These are phyloP conservation scores for Astropecten irregularis DNA, from an alignment of 53 echinoderm and acorn worm species.

Conservation along the genomic window DNA sequence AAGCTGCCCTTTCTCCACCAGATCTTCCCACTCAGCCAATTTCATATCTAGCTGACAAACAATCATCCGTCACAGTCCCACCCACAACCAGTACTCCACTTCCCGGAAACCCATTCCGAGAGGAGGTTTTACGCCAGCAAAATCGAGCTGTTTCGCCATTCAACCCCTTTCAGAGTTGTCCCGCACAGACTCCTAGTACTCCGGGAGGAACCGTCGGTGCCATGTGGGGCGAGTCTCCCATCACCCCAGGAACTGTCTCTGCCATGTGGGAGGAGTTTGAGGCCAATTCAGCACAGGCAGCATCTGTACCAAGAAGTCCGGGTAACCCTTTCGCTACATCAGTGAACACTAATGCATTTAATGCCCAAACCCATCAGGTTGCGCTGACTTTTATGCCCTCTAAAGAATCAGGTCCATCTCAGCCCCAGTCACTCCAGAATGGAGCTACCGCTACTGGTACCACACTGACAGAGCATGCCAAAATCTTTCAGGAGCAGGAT, in stretches of 20 bases:
- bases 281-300: constrained; percentile 12
- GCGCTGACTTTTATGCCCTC: not conserved
- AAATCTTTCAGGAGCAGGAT: constrained; percentile 11
- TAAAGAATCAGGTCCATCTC: not conserved
- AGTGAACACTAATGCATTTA: constrained; percentile 27
- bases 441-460: not conserved
- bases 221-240: constrained; percentile 44
- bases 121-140: constrained; percentile 63
- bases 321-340: constrained; percentile 66
- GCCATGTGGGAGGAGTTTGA: constrained; percentile 75
- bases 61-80: not conserved
- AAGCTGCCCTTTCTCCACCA: constrained; percentile 5
- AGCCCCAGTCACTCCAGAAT: not conserved
- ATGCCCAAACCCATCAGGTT: constrained; percentile 13
- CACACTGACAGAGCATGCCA: constrained; percentile 28
- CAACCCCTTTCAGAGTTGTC: constrained; percentile 38
- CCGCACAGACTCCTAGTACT: constrained; percentile 22
- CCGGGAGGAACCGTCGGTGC: constrained; percentile 48
- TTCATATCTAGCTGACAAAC: not conserved
- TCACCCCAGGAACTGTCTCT: constrained; percentile 24
- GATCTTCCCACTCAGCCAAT: not conserved
- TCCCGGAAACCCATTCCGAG: constrained; percentile 82
- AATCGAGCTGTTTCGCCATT: constrained; percentile 43
- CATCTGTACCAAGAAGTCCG: constrained; percentile 22
- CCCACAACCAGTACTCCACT: constrained; percentile 41